Evolutionary conservation across 2,888 invertebrate genomes (phyloP).

Genomic region (Campopleginae sp.): DNA sequence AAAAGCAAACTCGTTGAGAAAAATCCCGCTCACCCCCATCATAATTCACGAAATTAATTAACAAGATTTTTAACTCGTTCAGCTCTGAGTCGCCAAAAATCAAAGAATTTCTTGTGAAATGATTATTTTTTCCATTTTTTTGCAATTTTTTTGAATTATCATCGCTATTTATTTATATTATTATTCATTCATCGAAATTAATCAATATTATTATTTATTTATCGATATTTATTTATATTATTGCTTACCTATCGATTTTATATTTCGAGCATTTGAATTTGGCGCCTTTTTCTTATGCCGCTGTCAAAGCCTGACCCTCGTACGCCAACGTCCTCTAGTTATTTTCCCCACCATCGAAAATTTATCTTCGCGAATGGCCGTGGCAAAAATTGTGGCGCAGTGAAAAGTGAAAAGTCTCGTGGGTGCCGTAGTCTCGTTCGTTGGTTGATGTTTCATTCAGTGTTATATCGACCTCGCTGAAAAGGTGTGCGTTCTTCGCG

Average conservation of each 20-base stretch:
- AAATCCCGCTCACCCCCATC: too few species aligned
- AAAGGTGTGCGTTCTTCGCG: not conserved
- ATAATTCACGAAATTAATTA: too few species aligned
- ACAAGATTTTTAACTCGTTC: too few species aligned
- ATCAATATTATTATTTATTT: too few species aligned
- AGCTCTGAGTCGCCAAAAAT: too few species aligned
- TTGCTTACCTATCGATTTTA: not conserved
- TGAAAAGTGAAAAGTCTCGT: constrained; percentile 7
- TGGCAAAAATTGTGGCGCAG: not conserved
- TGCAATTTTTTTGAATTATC: too few species aligned
- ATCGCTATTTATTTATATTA: too few species aligned
- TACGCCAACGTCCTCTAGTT: not conserved
- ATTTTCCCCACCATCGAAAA: not conserved
- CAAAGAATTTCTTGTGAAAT: too few species aligned
- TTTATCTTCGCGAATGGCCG: not conserved
- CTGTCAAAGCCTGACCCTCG: not conserved
- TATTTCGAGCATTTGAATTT: not conserved
- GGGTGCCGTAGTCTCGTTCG: not conserved
- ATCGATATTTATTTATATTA: too few species aligned
- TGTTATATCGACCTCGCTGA: constrained; percentile 12
- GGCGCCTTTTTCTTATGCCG: not conserved
- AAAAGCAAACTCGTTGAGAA: too few species aligned
- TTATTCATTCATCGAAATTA: too few species aligned
- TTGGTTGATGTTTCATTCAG: constrained; percentile 2
- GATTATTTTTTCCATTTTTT: too few species aligned